Evolutionary conservation across 2,797 vertebrate genomes (phyloP), one percentile per base, ranked within the genome.

Genomic region (Thripadectes ignobilis): DNA sequence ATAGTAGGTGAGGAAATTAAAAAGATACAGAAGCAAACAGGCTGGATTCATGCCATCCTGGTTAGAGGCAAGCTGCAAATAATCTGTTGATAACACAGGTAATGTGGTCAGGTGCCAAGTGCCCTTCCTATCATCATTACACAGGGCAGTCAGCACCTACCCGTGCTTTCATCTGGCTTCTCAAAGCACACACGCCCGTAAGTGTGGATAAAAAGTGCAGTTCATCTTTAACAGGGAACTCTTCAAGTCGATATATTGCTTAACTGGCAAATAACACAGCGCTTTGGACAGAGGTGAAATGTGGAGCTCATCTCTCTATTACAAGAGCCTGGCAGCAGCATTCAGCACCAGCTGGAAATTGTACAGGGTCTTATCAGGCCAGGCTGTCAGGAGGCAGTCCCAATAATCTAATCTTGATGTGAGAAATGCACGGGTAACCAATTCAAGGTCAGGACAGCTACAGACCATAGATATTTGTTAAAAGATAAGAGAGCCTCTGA

Each of bases 391-490:
- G 48, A 90, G 62, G 85, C 89, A 97, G 94, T 76, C 6, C 3
- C 84, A 96, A 87, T 94, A 97, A 97, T 96, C 94, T 96, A 91
- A 96, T 97, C 97, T 93, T 93, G 92, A 96, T 96, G 89, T 97
- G 94, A 96, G 89, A 95, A 97, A 96, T 91, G 92, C 88, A 86
- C 4, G 3, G 91, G 66, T 79, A 96, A 91, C 96, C 89, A 73
- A 95, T 74, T 96, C 96, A 96, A 96, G 92, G 96, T 96, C 96
- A 97, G 73, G 62, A 83, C 65, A 83, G 75, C 63, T 88, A 87
- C 63, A 83, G 94, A 74, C 83, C 74, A 29, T 4, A 92, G 95
- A 93, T 89, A 88, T 89, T 84, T 93, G 75, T 86, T 88, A 95
- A 86, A 93, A 92, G 94, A 96, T 96, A 93, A 96, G 92, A 66